Conservation (phyloP, 2,888 invertebrate genomes). For the Hirtodrosophila trivittata region DNA sequence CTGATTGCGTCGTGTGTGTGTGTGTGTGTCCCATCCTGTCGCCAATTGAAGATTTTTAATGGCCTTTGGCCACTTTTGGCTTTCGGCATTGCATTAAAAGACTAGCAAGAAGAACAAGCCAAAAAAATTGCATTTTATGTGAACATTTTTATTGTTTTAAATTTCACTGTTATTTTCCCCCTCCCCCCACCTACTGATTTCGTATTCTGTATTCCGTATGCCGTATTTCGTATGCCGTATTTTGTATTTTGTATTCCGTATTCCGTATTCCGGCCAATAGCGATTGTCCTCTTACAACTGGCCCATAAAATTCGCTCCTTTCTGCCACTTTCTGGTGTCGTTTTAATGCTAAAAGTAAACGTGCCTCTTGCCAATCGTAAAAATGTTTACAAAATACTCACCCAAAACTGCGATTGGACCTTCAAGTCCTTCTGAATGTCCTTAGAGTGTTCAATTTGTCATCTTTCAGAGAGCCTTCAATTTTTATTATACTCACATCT, state of each 20-base stretch:
- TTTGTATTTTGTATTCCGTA: not conserved
- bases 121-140: constrained; percentile 62
- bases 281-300: constrained; percentile 1
- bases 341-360: constrained; percentile 70
- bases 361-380: constrained; percentile 65
- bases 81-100: constrained; percentile 49
- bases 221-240: too few relatives aligned
- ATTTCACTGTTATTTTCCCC: constrained; percentile 32
- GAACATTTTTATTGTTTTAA: constrained; percentile 70
- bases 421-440: constrained; percentile 2
- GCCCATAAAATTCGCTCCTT: constrained; percentile 8
- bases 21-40: constrained; percentile 4
- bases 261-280: not conserved
- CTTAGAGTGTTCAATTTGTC: constrained; percentile 30
- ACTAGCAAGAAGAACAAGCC: constrained; percentile 29
- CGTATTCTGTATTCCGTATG: not conserved
- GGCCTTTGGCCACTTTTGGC: constrained; percentile 55
- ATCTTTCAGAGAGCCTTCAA: constrained; percentile 7
- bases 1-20: constrained; percentile 18
- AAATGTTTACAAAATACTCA: constrained; percentile 40
- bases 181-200: too few relatives aligned
- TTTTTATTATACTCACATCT: constrained; percentile 4
- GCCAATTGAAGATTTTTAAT: constrained; percentile 59
- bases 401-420: not conserved
- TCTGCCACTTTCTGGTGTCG: constrained; percentile 25